Conservation (phyloP, 2,113 vertebrate genomes). For the Zosterops hypoxanthus region DNA sequence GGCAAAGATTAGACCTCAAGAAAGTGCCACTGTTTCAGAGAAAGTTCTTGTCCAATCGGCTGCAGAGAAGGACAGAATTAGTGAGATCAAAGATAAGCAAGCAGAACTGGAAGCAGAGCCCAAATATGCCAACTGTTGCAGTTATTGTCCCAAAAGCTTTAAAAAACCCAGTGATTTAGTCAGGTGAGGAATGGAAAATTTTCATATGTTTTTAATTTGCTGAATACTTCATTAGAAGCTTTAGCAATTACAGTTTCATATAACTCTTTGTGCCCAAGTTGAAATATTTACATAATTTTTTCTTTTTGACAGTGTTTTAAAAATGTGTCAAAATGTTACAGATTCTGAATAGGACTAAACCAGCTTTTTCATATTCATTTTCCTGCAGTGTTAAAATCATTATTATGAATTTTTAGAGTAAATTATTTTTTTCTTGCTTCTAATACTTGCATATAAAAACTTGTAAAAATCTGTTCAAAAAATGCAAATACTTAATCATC, state of each 20-base stretch:
- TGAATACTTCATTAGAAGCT: background rate
- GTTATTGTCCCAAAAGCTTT: conserved; percentile 95
- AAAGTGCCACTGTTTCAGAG: conserved; percentile 92
- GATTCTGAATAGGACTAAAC: background rate
- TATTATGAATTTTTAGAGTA: background rate
- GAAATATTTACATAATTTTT: background rate
- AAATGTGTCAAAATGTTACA: background rate
- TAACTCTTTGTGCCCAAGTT: background rate
- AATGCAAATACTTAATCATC: background rate
- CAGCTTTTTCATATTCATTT: background rate
- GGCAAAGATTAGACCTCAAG: conserved; percentile 87
- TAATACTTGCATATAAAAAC: background rate
- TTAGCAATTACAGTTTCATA: background rate
- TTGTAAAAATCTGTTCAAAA: background rate
- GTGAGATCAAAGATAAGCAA: conserved; percentile 93
- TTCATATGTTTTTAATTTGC: background rate
- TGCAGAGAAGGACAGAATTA: conserved; percentile 94
- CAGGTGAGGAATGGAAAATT: conserved; percentile 78
- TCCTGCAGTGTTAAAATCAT: background rate
- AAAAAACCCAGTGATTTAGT: conserved; percentile 98
- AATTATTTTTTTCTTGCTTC: background rate
- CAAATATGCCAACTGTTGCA: conserved; percentile 93
- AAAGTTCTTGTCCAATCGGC: conserved; percentile 95
- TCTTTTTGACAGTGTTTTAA: background rate
- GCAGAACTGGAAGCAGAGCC: conserved; percentile 92